Percentiles rank a stretch among this genome's conserved stretches.
phyloP scores from a whole-genome alignment of 1,140 invertebrate genomes.

The Caerostris darwini region DNA sequence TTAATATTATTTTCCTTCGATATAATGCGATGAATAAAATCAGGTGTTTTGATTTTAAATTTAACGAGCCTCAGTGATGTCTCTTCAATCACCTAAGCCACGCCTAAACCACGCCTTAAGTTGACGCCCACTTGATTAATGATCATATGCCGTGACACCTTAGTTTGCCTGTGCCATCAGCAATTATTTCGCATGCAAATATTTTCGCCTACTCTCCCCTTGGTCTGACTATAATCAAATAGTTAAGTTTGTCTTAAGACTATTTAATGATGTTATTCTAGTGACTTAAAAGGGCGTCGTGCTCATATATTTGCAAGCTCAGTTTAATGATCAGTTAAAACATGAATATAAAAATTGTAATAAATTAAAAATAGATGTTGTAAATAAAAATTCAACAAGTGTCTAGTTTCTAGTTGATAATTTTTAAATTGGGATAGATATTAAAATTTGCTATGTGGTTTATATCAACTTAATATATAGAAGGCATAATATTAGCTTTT shows the following conservation, averaged over 20 bases:
- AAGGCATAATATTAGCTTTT: too few relatives aligned
- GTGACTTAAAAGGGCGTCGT: background rate
- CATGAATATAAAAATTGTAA: too few relatives aligned
- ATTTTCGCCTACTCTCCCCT: conserved; percentile 1
- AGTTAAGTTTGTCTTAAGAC: background rate
- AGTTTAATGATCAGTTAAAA: too few relatives aligned
- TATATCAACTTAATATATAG: too few relatives aligned
- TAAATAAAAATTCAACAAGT: too few relatives aligned
- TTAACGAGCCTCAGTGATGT: conserved; percentile 57
- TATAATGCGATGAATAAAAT: conserved; percentile 28
- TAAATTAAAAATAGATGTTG: too few relatives aligned
- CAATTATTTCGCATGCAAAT: conserved; percentile 70
- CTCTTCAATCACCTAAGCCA: conserved; percentile 60
- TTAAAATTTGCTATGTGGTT: too few relatives aligned
- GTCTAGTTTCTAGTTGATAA: too few relatives aligned
- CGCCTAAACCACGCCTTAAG: conserved; percentile 71
- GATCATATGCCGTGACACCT: conserved; percentile 72
- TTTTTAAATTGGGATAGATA: too few relatives aligned
- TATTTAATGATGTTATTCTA: background rate
- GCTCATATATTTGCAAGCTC: background rate
- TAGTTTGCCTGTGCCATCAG: background rate
- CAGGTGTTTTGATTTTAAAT: conserved; percentile 59
- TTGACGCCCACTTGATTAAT: conserved; percentile 77
- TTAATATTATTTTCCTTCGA: background rate
- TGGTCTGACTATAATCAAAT: background rate